A percentile compares a stretch with the other conserved stretches of the same genome.
Evolutionary conservation across 2,888 invertebrate species (phyloP).

Genomic region (Andrena camellia): DNA sequence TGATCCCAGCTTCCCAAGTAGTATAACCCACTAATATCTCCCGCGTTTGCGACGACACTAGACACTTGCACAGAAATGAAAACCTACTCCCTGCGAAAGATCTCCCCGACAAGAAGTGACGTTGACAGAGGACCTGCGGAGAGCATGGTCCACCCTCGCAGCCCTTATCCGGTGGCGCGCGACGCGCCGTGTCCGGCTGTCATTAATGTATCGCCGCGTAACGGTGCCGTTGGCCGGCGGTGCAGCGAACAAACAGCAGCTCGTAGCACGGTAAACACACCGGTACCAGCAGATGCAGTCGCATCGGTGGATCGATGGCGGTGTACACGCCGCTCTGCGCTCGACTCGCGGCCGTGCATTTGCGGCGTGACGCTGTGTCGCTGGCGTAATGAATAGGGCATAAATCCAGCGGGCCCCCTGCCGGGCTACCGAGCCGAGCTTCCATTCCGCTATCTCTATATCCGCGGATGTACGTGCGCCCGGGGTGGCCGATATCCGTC

Average conservation of each 20-base stretch:
- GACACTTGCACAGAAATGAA: too few relatives aligned
- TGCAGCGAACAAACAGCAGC: constrained; percentile 62
- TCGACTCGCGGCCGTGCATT: constrained; percentile 67
- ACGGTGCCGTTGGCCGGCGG: constrained; percentile 31
- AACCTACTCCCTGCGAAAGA: too few relatives aligned
- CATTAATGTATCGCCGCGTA: constrained; percentile 80
- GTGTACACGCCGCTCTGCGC: neutral
- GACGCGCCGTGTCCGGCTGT: constrained; percentile 72
- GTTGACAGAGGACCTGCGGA: constrained; percentile 17
- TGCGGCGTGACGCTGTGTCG: constrained; percentile 70
- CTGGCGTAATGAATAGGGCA: constrained; percentile 78
- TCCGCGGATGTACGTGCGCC: neutral
- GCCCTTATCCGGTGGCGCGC: constrained; percentile 53
- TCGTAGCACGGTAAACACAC: constrained; percentile 70
- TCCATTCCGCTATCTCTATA: constrained; percentile 13
- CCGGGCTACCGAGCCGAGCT: constrained; percentile 13
- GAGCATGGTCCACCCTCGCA: constrained; percentile 1
- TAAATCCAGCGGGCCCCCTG: constrained; percentile 76
- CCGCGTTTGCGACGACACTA: too few relatives aligned
- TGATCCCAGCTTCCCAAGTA: too few relatives aligned
- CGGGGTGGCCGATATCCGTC: constrained; percentile 6
- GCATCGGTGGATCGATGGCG: constrained; percentile 49
- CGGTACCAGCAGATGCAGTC: constrained; percentile 51
- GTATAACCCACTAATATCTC: too few relatives aligned
- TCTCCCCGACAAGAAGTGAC: neutral